A percentile compares a stretch with the other conserved stretches of the same genome.
Evolutionary conservation across 2,113 vertebrate genomes (phyloP).

Genomic region (Phrynosoma blainvillii): DNA sequence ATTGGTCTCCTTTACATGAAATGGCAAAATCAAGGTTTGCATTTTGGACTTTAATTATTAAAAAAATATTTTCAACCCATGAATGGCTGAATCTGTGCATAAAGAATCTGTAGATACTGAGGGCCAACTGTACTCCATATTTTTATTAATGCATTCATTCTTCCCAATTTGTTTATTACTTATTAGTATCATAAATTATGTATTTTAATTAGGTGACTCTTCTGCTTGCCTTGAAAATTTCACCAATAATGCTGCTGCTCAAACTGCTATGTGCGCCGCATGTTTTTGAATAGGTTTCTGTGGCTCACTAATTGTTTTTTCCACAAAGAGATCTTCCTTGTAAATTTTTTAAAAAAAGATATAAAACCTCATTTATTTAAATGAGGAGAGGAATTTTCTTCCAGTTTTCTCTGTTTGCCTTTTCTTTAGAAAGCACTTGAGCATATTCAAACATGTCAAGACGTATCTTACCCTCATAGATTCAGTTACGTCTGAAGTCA

Average conservation of each 20-base stretch:
- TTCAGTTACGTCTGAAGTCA: conserved; percentile 12
- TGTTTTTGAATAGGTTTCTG: not conserved
- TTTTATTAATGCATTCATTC: too few relatives aligned
- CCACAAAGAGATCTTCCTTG: not conserved
- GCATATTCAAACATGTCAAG: conserved; percentile 20
- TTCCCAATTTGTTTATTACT: not conserved
- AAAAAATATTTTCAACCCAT: too few relatives aligned
- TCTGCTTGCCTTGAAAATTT: not conserved
- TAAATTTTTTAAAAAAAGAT: not conserved
- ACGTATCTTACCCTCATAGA: not conserved
- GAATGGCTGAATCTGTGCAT: too few relatives aligned
- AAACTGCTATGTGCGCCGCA: not conserved
- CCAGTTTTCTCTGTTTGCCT: not conserved
- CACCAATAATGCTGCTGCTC: not conserved
- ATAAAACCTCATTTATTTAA: not conserved
- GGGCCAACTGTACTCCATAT: too few relatives aligned
- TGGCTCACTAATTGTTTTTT: not conserved
- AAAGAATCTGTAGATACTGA: too few relatives aligned
- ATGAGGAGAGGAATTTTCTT: not conserved
- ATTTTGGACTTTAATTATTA: too few relatives aligned
- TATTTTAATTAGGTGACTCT: not conserved
- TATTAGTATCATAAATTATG: not conserved
- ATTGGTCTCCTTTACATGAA: too few relatives aligned
- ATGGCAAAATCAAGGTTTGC: too few relatives aligned
- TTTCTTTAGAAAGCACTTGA: conserved; percentile 14